Percentiles rank a stretch among this genome's conserved stretches.
phyloP scores from a whole-genome alignment of 2,797 vertebrate genomes.

The Tadarida brasiliensis region DNA sequence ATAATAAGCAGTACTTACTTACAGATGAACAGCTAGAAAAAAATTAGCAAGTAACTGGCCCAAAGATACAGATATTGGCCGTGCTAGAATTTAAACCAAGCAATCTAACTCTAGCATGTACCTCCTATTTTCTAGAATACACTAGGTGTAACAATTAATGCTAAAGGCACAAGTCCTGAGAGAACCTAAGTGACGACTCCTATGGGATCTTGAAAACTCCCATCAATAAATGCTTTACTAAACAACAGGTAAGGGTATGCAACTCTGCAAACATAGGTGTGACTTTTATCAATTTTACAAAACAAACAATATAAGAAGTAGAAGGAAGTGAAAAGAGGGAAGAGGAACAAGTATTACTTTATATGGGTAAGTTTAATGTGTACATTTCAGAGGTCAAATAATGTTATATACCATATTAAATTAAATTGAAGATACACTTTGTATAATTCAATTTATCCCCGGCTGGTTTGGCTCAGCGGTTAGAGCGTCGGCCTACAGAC shows the following conservation, averaged over 20 bases:
- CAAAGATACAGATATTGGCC: background rate
- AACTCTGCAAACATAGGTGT: background rate
- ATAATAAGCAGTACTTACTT: background rate
- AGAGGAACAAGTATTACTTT: background rate
- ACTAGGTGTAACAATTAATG: background rate
- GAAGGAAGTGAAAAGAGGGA: background rate
- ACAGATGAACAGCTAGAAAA: background rate
- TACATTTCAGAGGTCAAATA: background rate
- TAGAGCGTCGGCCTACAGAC: too few relatives aligned
- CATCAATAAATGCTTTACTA: background rate
- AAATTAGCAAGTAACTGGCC: background rate
- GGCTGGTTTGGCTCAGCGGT: too few relatives aligned
- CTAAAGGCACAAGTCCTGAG: background rate
- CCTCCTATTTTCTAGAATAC: background rate
- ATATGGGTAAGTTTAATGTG: background rate
- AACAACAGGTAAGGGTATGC: background rate
- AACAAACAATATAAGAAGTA: background rate
- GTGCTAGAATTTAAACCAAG: background rate
- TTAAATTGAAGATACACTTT: background rate
- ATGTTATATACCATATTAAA: background rate
- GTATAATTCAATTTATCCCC: background rate
- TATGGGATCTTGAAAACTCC: background rate
- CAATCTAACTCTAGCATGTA: background rate
- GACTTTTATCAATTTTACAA: background rate
- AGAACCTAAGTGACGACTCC: rapidly evolving